Evolutionary conservation across 2,113 vertebrate genomes (phyloP).

Genomic region (Accipiter cooperii): DNA sequence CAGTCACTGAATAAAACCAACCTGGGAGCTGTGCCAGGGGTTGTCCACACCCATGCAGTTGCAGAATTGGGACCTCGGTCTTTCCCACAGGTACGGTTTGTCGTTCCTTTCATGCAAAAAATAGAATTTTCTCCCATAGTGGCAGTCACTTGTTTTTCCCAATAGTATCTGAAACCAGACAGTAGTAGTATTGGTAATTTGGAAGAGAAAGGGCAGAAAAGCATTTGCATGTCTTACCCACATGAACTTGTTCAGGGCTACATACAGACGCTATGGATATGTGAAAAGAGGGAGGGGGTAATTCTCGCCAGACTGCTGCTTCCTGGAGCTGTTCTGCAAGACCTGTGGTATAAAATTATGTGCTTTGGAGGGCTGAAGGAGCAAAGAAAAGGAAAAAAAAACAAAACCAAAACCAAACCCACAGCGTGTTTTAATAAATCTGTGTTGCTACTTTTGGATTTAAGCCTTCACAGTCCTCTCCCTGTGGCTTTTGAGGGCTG

Average conservation of each 20-base stretch:
- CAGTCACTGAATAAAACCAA: conserved; percentile 12
- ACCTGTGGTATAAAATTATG: background rate
- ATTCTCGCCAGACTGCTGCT: background rate
- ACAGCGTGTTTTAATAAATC: background rate
- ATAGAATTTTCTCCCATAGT: background rate
- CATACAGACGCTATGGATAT: background rate
- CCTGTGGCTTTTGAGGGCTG: background rate
- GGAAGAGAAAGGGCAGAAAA: background rate
- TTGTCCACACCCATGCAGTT: conserved; percentile 11
- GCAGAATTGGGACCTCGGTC: background rate
- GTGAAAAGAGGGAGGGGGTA: background rate
- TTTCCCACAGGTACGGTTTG: conserved; percentile 13
- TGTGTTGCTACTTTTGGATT: background rate
- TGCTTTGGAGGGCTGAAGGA: background rate
- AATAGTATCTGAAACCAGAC: background rate
- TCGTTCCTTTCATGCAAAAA: background rate
- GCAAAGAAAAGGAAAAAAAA: background rate
- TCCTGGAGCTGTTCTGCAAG: background rate
- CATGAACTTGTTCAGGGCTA: background rate
- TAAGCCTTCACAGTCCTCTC: background rate
- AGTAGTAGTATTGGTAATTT: background rate
- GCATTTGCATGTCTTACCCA: background rate
- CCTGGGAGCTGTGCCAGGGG: conserved; percentile 4
- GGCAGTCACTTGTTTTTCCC: background rate
- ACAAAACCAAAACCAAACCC: no score